phyloP scores from a whole-genome alignment of 2,113 vertebrate species.

The Gavialis gangeticus region DNA sequence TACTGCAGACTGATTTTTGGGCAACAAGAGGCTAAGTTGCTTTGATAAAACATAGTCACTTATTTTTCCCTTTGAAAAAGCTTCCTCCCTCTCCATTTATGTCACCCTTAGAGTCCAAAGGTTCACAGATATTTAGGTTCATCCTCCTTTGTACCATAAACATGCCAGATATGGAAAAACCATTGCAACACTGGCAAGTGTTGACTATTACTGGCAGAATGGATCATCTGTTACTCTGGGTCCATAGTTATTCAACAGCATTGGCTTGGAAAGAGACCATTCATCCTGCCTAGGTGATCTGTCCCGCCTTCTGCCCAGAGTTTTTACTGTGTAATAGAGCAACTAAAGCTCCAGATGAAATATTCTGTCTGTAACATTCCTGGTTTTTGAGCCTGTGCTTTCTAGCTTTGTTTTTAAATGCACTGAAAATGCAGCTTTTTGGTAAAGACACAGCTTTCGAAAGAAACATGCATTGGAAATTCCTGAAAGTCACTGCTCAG shows the following conservation, averaged over 20 bases:
- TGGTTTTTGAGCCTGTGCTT: not conserved
- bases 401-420: not conserved
- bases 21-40: slow-evolving; percentile 54
- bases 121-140: slow-evolving; percentile 66
- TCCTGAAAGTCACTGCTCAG: slow-evolving; percentile 40
- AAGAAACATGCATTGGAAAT: not conserved
- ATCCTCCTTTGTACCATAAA: slow-evolving; percentile 67
- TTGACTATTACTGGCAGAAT: slow-evolving; percentile 69
- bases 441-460: not conserved
- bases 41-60: slow-evolving; percentile 45
- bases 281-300: slow-evolving; percentile 61
- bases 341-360: slow-evolving; percentile 17
- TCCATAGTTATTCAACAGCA: slow-evolving; percentile 57
- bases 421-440: slow-evolving; percentile 6
- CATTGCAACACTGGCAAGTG: slow-evolving; percentile 69
- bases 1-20: not conserved
- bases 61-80: slow-evolving; percentile 59
- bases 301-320: slow-evolving; percentile 51
- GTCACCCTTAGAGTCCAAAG: slow-evolving; percentile 54
- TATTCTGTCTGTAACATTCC: not conserved
- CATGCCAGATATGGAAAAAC: slow-evolving; percentile 67
- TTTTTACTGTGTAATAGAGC: slow-evolving; percentile 38
- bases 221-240: slow-evolving; percentile 54
- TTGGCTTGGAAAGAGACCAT: slow-evolving; percentile 62
- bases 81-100: slow-evolving; percentile 52